These are phyloP conservation scores for Melanargia galathea DNA, from an alignment of 2,888 invertebrate genomes.

Conservation along the genomic window DNA sequence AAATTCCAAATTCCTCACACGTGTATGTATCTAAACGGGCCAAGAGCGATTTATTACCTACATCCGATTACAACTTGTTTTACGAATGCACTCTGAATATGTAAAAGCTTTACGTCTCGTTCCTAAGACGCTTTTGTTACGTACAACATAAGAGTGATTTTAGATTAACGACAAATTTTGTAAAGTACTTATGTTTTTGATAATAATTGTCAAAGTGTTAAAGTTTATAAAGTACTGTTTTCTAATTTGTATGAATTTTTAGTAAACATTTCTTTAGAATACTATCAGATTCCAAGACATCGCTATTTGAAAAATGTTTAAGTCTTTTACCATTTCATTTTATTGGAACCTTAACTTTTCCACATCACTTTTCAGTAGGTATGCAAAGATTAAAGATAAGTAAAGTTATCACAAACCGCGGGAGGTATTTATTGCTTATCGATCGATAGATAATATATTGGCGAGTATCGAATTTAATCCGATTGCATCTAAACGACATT, in stretches of 20 bases:
- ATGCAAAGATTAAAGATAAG: not conserved
- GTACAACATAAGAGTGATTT: not conserved
- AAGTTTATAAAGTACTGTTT: not conserved
- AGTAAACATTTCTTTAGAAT: not conserved
- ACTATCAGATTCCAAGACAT: no score
- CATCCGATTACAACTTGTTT: conserved; percentile 57
- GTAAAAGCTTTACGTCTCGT: not conserved
- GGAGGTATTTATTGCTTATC: conserved; percentile 28
- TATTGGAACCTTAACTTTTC: no score
- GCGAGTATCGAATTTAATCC: conserved; percentile 26
- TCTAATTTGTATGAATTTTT: not conserved
- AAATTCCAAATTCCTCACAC: conserved; percentile 49
- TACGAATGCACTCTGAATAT: conserved; percentile 50
- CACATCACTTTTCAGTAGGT: no score
- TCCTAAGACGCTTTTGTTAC: not conserved
- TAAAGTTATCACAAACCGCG: conserved; percentile 19
- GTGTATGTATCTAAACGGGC: conserved; percentile 43
- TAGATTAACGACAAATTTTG: no score
- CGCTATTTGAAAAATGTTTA: not conserved
- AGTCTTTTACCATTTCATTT: not conserved
- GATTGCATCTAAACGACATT: conserved; percentile 38
- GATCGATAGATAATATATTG: conserved; percentile 34
- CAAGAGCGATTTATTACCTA: conserved; percentile 55
- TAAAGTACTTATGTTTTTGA: not conserved
- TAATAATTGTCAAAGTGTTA: not conserved